Evolutionary conservation across 2,797 vertebrate genomes (phyloP).

Genomic region (Cynopterus sphinx): DNA sequence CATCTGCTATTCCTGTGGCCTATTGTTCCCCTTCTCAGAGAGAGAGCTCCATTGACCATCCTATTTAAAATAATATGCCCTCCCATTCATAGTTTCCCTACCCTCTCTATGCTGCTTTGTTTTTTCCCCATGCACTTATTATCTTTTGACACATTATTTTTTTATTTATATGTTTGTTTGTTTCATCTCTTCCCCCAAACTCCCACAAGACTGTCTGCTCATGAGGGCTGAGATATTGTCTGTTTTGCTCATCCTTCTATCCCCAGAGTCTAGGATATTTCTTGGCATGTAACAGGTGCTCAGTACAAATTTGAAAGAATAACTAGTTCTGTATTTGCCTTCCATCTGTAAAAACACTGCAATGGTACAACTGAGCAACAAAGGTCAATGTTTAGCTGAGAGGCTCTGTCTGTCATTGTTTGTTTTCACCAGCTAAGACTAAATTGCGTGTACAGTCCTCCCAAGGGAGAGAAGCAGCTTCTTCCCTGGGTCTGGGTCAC

Average conservation of each 20-base stretch:
- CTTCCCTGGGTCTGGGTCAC: not conserved
- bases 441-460: accelerated
- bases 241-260: not conserved
- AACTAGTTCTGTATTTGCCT: not conserved
- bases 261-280: not conserved
- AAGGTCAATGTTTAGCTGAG: not conserved
- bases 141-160: not conserved
- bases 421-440: not conserved
- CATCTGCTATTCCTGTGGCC: not conserved
- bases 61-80: not conserved
- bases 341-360: not conserved
- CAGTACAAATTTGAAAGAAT: not conserved
- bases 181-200: not conserved
- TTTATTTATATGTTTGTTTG: not conserved
- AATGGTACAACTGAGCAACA: not conserved
- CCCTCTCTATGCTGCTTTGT: not conserved
- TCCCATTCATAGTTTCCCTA: no score
- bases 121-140: not conserved
- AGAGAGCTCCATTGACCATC: not conserved
- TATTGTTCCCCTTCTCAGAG: not conserved
- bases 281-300: not conserved
- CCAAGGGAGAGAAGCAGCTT: not conserved
- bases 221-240: no score
- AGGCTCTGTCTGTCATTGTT: not conserved
- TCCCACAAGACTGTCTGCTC: not conserved